phyloP scores from a whole-genome alignment of 2,888 invertebrate genomes.

The Cantharis lateralis region DNA sequence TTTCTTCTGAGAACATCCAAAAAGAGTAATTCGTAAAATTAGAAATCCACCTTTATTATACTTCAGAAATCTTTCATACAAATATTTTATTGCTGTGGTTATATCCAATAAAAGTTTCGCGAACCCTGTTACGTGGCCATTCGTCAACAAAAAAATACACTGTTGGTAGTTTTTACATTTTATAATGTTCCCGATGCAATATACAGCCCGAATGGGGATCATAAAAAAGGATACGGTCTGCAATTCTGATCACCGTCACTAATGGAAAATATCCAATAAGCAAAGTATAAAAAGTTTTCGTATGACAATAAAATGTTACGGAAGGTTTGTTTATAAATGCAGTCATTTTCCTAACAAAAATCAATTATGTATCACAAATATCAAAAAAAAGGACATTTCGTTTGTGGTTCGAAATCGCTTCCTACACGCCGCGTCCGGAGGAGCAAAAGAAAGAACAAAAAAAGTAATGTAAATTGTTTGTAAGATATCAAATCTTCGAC shows the following conservation, averaged over 20 bases:
- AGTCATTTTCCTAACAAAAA: not conserved
- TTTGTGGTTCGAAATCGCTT: not conserved
- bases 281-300: conserved; percentile 53
- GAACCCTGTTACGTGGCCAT: conserved; percentile 39
- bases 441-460: not conserved
- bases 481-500: not conserved
- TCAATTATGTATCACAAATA: not conserved
- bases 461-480: not conserved
- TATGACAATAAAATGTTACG: conserved; percentile 48
- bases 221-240: conserved; percentile 52
- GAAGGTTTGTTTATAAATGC: conserved; percentile 41
- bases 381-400: not conserved
- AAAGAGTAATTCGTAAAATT: conserved; percentile 44
- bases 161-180: conserved; percentile 54
- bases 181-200: conserved; percentile 53
- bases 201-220: conserved; percentile 53
- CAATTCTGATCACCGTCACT: conserved; percentile 53
- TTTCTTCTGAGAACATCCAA: conserved; percentile 38
- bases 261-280: conserved; percentile 54
- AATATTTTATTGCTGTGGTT: conserved; percentile 50
- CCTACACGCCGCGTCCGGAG: not conserved
- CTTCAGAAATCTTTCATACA: conserved; percentile 46
- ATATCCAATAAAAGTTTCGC: conserved; percentile 50
- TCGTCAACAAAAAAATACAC: conserved; percentile 49
- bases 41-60: conserved; percentile 46